These are phyloP conservation scores for Hephaestus fuliginosus DNA, from an alignment of 2,797 vertebrate genomes.

Conservation along the genomic window DNA sequence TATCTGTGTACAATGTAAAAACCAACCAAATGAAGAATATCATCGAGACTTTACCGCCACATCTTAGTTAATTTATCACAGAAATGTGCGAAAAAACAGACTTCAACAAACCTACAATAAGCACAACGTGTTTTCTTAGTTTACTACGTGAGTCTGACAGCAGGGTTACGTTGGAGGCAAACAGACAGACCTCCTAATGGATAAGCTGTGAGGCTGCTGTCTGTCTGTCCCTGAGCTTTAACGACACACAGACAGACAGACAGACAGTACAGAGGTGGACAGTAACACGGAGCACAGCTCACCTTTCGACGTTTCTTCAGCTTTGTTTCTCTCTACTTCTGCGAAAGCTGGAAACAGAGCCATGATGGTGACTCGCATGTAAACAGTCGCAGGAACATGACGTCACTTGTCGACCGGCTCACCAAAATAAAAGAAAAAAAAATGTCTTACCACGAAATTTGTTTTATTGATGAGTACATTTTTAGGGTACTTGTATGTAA, in stretches of 20 bases:
- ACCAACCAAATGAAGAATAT: neutral
- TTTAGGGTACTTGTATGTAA: too few relatives aligned
- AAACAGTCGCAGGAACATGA: constrained; percentile 76
- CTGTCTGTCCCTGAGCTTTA: too few relatives aligned
- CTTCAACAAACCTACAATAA: too few relatives aligned
- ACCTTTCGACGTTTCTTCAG: constrained; percentile 78
- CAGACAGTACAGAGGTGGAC: too few relatives aligned
- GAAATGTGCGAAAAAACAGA: too few relatives aligned
- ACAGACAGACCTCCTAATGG: too few relatives aligned
- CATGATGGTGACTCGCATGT: constrained; percentile 66
- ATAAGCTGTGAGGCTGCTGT: too few relatives aligned
- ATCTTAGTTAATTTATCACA: neutral
- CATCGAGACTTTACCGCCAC: neutral
- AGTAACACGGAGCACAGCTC: neutral
- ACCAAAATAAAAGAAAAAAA: neutral
- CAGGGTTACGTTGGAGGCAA: neutral
- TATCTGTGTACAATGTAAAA: neutral
- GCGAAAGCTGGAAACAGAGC: constrained; percentile 86
- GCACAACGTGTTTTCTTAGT: too few relatives aligned
- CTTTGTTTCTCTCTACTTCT: constrained; percentile 53
- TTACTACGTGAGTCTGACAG: neutral
- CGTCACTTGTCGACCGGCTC: constrained; percentile 44
- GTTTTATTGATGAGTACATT: too few relatives aligned
- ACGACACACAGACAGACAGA: too few relatives aligned
- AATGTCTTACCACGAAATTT: too few relatives aligned